Evolutionary conservation across 2,888 invertebrate species (phyloP), one percentile per base, ranked within the genome.

Genomic region (Aspidiotus rigidus): DNA sequence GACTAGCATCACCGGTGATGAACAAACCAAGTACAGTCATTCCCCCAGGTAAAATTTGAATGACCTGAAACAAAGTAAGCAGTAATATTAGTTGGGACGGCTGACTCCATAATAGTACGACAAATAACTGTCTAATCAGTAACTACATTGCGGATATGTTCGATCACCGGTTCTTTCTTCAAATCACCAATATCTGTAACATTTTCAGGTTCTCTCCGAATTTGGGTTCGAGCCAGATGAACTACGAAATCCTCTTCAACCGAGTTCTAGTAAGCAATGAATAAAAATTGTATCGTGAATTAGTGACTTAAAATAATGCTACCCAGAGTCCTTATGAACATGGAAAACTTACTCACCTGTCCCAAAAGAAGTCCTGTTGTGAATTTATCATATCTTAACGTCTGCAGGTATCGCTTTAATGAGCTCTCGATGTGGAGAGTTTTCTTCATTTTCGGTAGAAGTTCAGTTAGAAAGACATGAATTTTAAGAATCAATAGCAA

Each of bases 11-110:
- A 16, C 86, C 86, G 66, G 86, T 84, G 42, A 90, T 80, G 78
- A 92, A 93, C 74, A 93, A 81, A 79, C 89, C 94, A 76, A 92
- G 81, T 62, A 94, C 87, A 79, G 86, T 86, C 82, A 93, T 85
- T 60, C 93, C 94, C 56, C 94, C 95, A 44, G 93, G 90, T 72
- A 94, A 80, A 93, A 94, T 93, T 78, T 91, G 84, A 2, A 88
- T 87, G 1, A 91, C 83, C 84, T 84, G 72, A 13, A 53, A 40
- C n/a, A 16, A 44, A 41, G 13, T 28, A 41, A 41, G 10, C 7
- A 13, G 10, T 5, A 15, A 13, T 17, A 57, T 2, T 53, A 2
- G 1, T 2, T 56, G 3, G 15, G 13, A 16, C 56, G 10, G 16
- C 9, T 10, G 39, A 16, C 7, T 59, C 39, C 16, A 17, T 28